Base-by-base conservation (phyloP, 2,113 vertebrate genomes). In the Zapus hudsonius region DNA sequence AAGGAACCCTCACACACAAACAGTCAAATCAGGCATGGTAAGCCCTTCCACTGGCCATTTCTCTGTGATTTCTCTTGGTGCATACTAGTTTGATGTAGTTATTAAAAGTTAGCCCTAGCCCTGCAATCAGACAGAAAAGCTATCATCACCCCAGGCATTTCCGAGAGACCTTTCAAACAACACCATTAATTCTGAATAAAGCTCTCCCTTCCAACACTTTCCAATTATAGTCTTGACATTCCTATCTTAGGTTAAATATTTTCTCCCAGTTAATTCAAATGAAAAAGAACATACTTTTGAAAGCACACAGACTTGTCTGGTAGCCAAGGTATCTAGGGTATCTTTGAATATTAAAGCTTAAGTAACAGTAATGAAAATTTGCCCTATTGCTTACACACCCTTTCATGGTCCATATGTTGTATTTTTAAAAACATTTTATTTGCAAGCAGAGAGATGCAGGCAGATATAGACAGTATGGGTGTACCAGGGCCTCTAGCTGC, bases 171-270 rank as follows among this genome's bases (percentile, higher is more conserved):
- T 93, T 95, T 91, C 69, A 82, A 89, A 95, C 67, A 92, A 44
- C 70, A 87, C 78, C 89, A 61, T 91, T 94, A 89, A 93, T 90
- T 87, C 87, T 81, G 76, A 95, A 94, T 70, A 94, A 92, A 94
- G 47, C 33, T 92, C 87, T 95, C 36, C 12, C 23, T 44, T 67
- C 76, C 72, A 89, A 84, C 73, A 79, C 27, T 95, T 95, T 87
- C 87, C 84, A 93, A 57, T 79, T 94, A 94, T 70, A 87, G 42
- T 55, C 70, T 66, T 90, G 55, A 87, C 59, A 69, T 93, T 92
- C 67, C 61, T 42, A 27, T 86, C 91, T 90, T 95, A 72, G 94
- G 72, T 69, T 94, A 55, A 91, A 94, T 73, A 63, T 63, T 22
- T 67, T 84, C 81, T 91, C 63, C 59, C 84, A 96, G 87, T 91